Evolutionary conservation across 1,140 invertebrate species (phyloP), one percentile per base, ranked within the genome.

Genomic region (Aricia agestis): DNA sequence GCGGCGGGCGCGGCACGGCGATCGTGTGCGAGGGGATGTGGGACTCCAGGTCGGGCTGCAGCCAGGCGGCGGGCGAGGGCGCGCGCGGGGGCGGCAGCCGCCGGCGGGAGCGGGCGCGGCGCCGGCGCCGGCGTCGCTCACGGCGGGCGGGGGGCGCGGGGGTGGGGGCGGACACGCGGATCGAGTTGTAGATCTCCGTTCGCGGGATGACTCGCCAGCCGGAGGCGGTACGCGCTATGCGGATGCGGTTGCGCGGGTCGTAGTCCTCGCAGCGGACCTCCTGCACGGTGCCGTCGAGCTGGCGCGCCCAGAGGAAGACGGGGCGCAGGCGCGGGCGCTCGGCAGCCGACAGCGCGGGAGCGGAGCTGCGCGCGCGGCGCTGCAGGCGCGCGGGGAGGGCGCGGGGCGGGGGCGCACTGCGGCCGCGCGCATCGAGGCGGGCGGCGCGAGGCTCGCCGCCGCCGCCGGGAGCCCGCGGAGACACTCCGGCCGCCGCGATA

Each of bases 211-310:
- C 95, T 58, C 95, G 93, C 96, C 96, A 97, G 78, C 96, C 96
- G 80, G 94, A 93, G 2, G 95, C 92, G 4, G 96, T 96, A 81
- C 96, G 96, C 67, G 95, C 95, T 77, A 97, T 89, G 74, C 95
- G 94, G 73, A 97, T 96, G 13, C 96, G 94, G 91, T 97, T 97
- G 57, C 95, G 92, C 81, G 95, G 95, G 89, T 97, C 96, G 92
- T 97, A 97, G 83, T 97, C 96, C 87, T 97, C 96, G 90, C 96
- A 96, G 82, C 95, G 94, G 74, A 97, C 96, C 86, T 96, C 95
- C 80, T 96, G 94, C 79, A 97, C 96, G 81, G 93, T 93, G 70
- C 95, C 95, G 81, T 96, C 95, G 74, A 94, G 93, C 84, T 96
- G 95, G 78, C 95, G 94, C 58, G 95, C 95, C 95, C 96, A 96